phyloP scores from a whole-genome alignment of 2,888 invertebrate species.

The Cancer borealis region DNA sequence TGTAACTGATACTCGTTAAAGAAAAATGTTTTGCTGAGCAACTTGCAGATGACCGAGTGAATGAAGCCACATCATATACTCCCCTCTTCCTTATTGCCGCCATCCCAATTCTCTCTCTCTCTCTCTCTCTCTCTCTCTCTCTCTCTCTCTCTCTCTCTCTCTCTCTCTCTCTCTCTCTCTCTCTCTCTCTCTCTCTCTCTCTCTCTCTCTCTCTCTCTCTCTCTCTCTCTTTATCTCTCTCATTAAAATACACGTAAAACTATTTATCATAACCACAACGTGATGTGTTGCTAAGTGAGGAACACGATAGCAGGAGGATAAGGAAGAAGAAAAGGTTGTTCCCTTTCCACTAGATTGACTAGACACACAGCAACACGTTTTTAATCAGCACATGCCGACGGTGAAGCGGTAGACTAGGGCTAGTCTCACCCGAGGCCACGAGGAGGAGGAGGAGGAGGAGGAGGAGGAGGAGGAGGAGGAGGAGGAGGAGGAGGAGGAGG shows the following conservation, averaged over 20 bases:
- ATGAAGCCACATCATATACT: background rate
- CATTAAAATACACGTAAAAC: background rate
- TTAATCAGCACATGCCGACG: background rate
- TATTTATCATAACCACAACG: background rate
- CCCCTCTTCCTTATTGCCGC: background rate
- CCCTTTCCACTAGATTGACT: background rate
- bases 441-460: background rate
- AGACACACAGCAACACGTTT: background rate
- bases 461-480: too few species aligned
- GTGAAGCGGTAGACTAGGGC: background rate
- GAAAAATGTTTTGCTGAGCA: background rate
- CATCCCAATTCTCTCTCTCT: too few species aligned
- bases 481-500: background rate
- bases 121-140: conserved; percentile 1
- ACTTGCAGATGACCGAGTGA: background rate
- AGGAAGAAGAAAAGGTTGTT: background rate
- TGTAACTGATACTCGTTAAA: background rate
- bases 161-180: background rate
- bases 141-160: too few species aligned
- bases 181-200: background rate
- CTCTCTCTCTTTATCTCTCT: background rate
- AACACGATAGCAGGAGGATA: background rate
- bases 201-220: conserved; percentile 41
- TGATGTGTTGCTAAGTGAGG: background rate
- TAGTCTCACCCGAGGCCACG: background rate